These are phyloP conservation scores for Vimba vimba DNA, from an alignment of 2,113 vertebrate genomes.

Conservation along the genomic window DNA sequence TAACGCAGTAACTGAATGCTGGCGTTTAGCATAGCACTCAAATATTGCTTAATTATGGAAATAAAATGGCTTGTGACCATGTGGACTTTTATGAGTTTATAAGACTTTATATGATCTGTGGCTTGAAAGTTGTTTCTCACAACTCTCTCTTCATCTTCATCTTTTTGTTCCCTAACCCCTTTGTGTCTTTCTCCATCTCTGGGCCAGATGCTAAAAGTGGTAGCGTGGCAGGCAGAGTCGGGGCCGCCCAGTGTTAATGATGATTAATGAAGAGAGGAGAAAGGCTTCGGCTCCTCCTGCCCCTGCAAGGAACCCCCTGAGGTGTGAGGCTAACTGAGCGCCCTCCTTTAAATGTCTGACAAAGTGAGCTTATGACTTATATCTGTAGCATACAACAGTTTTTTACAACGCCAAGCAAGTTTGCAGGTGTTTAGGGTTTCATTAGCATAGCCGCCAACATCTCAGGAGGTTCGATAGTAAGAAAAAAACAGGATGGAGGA, in stretches of 20 bases:
- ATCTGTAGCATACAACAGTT: constrained; percentile 12
- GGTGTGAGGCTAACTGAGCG: constrained; percentile 38
- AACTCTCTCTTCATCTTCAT: constrained; percentile 1
- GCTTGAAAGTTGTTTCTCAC: neutral
- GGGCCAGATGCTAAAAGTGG: constrained; percentile 47
- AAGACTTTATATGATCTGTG: neutral
- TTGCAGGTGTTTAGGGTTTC: constrained; percentile 13
- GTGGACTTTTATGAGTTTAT: neutral
- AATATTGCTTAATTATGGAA: neutral
- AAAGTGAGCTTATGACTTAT: constrained; percentile 43
- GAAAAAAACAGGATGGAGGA: neutral
- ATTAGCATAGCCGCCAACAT: constrained; percentile 7
- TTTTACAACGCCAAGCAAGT: constrained; percentile 2
- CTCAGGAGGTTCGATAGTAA: constrained; percentile 5
- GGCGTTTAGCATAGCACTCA: neutral
- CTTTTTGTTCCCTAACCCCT: constrained; percentile 3
- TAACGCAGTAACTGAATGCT: neutral
- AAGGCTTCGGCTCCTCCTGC: constrained; percentile 35
- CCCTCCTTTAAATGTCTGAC: constrained; percentile 42
- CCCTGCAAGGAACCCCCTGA: constrained; percentile 36
- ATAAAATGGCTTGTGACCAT: neutral
- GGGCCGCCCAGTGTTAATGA: constrained; percentile 50
- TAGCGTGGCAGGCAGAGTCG: constrained; percentile 32
- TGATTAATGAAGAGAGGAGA: constrained; percentile 56
- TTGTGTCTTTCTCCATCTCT: constrained; percentile 25